Evolutionary conservation across 2,113 vertebrate genomes (phyloP), one percentile per base, ranked within the genome.

Genomic region (Bos taurus): DNA sequence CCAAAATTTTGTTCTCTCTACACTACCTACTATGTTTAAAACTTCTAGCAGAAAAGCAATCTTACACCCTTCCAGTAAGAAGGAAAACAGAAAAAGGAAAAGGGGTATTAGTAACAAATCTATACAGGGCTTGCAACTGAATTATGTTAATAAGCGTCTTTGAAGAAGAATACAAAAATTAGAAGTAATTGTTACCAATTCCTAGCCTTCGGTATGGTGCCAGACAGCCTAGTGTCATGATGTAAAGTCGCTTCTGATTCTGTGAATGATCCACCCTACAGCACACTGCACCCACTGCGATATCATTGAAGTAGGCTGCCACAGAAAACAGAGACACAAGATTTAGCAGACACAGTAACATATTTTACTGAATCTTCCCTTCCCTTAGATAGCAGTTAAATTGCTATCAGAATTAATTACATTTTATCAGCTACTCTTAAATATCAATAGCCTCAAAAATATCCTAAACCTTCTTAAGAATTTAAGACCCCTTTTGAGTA

Each of bases 191-290:
- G 99, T 99, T 99, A 99, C 99, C 99, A 99, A 99, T 99, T 99
- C 99, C 99, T 99, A 99, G 99, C 98, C 99, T 99, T 98, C 99
- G 99, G 98, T 99, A 99, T 83, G 99, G 99, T 95, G 99, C 99
- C 99, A 99, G 99, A 99, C 99, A 99, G 98, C 99, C 99, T 2
- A 99, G 99, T 36, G 99, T 99, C 99, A 99, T 99, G 99, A 99
- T 99, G 99, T 99, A 99, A 97, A 99, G 99, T 98, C 99, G 99
- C 99, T 99, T 99, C 98, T 99, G 99, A 98, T 99, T 99, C 99
- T 99, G 99, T 97, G 99, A 99, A 99, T 99, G 99, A 98, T 99
- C 99, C 98, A 99, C 99, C 98, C 99, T 99, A 99, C 99, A 99
- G 99, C 99, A 99, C 88, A 99, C 99, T 23, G 99, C 99, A 90